Evolutionary conservation across 1,140 invertebrate species (phyloP).

Genomic region (Orius insidiosus): DNA sequence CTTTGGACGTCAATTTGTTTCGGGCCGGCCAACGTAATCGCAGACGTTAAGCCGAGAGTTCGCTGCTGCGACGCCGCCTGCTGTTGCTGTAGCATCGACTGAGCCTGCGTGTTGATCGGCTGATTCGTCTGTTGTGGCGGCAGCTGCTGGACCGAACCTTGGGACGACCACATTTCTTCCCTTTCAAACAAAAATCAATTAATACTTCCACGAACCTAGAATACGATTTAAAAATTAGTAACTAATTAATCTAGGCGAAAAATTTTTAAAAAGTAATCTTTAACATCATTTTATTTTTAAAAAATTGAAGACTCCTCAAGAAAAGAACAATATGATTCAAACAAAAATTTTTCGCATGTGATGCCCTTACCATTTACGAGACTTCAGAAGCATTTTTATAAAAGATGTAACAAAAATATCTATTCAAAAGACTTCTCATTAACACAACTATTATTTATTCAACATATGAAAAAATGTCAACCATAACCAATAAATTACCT

Average conservation of each 20-base stretch:
- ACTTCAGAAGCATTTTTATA: no score
- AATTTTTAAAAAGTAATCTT: not conserved
- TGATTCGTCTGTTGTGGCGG: constrained; percentile 1
- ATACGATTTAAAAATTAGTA: not conserved
- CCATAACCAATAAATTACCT: no score
- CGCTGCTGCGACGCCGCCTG: constrained; percentile 1
- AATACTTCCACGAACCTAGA: not conserved
- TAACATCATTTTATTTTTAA: not conserved
- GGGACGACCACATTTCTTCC: constrained; percentile 7
- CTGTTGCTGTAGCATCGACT: constrained; percentile 3
- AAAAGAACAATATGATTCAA: not conserved
- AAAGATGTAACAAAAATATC: no score
- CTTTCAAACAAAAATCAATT: not conserved
- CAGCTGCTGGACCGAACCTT: constrained; percentile 9
- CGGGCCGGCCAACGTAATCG: constrained; percentile 75
- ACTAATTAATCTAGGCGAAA: not conserved
- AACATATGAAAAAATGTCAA: no score
- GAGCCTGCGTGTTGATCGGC: not conserved
- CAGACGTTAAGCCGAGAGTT: constrained; percentile 68
- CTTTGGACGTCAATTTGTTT: constrained; percentile 67
- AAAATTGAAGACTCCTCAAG: not conserved
- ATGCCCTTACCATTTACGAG: no score
- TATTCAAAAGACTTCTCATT: no score
- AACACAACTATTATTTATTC: no score
- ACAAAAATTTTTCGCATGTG: not conserved